Percentiles rank a stretch among this genome's conserved stretches.
phyloP scores from a whole-genome alignment of 2,797 vertebrate species.

The Acrocephalus scirpaceus region DNA sequence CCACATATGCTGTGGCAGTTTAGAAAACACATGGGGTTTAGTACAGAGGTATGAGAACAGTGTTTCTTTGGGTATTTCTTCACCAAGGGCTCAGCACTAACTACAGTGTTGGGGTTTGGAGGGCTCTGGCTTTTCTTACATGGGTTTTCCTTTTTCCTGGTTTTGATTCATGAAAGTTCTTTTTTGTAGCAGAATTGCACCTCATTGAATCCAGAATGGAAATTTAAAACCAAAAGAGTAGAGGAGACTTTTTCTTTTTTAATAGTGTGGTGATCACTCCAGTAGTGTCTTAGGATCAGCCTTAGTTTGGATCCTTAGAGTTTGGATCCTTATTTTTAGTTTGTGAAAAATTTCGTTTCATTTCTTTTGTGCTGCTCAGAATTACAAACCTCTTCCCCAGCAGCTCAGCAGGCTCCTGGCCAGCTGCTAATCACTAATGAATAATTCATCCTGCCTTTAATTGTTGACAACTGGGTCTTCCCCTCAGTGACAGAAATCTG shows the following conservation, averaged over 20 bases:
- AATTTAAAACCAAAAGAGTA: neutral
- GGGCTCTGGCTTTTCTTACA: neutral
- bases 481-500: neutral
- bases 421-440: neutral
- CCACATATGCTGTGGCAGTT: neutral
- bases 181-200: neutral
- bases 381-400: neutral
- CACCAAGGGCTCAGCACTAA: neutral
- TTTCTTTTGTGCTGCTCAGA: neutral
- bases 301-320: neutral
- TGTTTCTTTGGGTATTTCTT: neutral
- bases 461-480: neutral
- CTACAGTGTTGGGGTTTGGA: neutral
- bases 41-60: neutral
- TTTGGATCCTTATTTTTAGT: neutral
- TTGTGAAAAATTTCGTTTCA: neutral
- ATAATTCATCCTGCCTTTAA: neutral
- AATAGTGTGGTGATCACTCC: neutral
- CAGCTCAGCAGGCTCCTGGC: neutral
- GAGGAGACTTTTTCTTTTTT: neutral
- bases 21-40: neutral
- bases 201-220: neutral
- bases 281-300: neutral
- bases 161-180: neutral
- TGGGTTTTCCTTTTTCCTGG: neutral